These are phyloP conservation scores for Rhizomys pruinosus DNA, from an alignment of 2,113 vertebrate species.

Conservation along the genomic window DNA sequence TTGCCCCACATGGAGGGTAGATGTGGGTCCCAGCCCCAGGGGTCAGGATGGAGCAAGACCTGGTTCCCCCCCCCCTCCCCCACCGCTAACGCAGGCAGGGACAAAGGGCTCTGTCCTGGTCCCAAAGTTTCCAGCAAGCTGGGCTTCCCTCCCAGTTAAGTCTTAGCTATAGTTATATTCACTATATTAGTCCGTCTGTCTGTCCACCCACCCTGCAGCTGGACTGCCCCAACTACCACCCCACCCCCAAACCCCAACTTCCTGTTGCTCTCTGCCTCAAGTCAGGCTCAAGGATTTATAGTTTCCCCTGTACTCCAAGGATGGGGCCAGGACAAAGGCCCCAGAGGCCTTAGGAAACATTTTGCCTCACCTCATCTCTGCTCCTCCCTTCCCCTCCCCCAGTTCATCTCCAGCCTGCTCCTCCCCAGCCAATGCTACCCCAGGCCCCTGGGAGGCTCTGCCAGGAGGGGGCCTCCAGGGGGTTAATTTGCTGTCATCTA, in stretches of 20 bases:
- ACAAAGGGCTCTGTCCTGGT: background rate
- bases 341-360: background rate
- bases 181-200: conserved; percentile 75
- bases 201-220: background rate
- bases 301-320: background rate
- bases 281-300: conserved; percentile 36
- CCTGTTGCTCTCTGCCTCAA: conserved; percentile 9
- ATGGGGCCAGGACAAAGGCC: background rate
- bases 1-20: conserved; percentile 56
- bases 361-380: background rate
- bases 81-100: background rate
- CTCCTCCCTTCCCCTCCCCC: background rate
- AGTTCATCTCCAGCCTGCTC: background rate
- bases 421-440: conserved; percentile 37
- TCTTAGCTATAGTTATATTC: conserved; percentile 63
- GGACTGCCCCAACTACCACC: background rate
- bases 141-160: conserved; percentile 41
- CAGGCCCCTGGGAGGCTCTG: conserved; percentile 75
- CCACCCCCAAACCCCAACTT: conserved; percentile 15
- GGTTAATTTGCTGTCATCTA: conserved; percentile 83
- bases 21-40: background rate
- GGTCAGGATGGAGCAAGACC: background rate
- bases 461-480: conserved; percentile 80
- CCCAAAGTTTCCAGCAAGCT: background rate
- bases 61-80: too few relatives aligned